Evolutionary conservation across 35 echinoderm and acorn worm species (phyloP).

Genomic region (Stichopus chloronotus): DNA sequence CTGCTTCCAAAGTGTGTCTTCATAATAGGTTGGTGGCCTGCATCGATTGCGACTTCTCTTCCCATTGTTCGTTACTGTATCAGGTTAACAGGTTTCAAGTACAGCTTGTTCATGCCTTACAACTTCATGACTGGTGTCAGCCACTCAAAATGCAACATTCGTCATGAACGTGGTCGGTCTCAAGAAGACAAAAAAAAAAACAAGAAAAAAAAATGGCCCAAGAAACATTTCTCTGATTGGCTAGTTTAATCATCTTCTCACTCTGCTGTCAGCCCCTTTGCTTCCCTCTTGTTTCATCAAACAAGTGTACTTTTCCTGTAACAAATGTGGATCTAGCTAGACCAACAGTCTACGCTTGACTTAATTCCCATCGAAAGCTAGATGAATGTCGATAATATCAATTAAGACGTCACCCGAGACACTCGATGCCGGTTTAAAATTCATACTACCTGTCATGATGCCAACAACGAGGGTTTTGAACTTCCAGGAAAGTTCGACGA

Average conservation of each 20-base stretch:
- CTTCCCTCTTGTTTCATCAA: slow-evolving; percentile 6
- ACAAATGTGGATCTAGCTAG: slow-evolving; percentile 38
- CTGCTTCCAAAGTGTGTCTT: too few species aligned
- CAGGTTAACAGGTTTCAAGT: too few species aligned
- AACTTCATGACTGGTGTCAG: too few species aligned
- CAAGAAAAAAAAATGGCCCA: not conserved
- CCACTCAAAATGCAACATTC: too few species aligned
- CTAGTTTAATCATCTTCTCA: not conserved
- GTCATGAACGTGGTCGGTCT: too few species aligned
- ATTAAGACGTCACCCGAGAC: slow-evolving; percentile 33
- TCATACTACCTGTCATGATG: slow-evolving; percentile 49
- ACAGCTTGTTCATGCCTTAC: too few species aligned
- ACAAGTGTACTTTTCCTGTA: slow-evolving; percentile 48
- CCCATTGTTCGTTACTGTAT: too few species aligned
- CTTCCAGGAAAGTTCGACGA: slow-evolving; percentile 21
- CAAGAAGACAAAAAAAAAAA: too few species aligned
- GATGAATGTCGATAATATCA: slow-evolving; percentile 54
- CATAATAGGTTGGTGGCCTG: too few species aligned
- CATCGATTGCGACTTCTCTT: too few species aligned
- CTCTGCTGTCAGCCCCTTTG: not conserved
- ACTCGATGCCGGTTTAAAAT: slow-evolving; percentile 42
- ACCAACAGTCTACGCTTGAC: slow-evolving; percentile 41
- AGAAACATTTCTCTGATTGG: not conserved
- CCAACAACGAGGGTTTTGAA: slow-evolving; percentile 14
- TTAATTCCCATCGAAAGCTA: slow-evolving; percentile 43